Conservation (phyloP, 2,888 invertebrate species). For the Diploptera punctata region DNA sequence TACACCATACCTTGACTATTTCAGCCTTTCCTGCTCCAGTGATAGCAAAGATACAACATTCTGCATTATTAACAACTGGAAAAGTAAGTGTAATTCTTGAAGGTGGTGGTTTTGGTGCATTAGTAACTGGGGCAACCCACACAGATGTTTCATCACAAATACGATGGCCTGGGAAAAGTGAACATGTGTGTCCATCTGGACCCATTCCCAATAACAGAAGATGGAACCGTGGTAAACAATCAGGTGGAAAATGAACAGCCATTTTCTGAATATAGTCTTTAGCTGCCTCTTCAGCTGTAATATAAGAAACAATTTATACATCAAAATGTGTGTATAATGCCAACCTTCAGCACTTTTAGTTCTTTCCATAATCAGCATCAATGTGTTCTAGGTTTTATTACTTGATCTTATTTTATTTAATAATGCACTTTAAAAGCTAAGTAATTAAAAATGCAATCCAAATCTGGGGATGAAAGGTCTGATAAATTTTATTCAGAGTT, state of each 20-base stretch:
- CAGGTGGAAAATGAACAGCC: conserved; percentile 64
- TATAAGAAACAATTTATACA: neutral
- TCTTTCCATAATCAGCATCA: no score
- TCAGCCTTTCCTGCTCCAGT: conserved; percentile 87
- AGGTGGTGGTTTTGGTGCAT: conserved; percentile 97
- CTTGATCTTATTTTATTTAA: no score
- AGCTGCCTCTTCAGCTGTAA: conserved; percentile 76
- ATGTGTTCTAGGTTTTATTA: no score
- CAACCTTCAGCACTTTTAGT: no score
- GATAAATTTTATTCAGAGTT: no score
- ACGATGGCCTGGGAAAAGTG: conserved; percentile 87
- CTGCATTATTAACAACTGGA: conserved; percentile 87
- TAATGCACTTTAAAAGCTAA: no score
- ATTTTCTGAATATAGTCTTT: conserved; percentile 74
- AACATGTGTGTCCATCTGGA: conserved; percentile 98
- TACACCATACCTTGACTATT: conserved; percentile 77
- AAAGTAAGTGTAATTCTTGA: conserved; percentile 89
- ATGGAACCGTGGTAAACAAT: conserved; percentile 77
- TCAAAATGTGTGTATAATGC: no score
- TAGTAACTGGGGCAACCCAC: conserved; percentile 83
- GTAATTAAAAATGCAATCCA: no score
- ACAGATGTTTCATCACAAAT: conserved; percentile 66
- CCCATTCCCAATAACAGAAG: conserved; percentile 94
- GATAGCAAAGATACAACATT: conserved; percentile 81
- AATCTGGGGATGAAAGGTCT: no score